Conservation (phyloP, 2,797 vertebrate species). For the Adrianichthys oophorus region DNA sequence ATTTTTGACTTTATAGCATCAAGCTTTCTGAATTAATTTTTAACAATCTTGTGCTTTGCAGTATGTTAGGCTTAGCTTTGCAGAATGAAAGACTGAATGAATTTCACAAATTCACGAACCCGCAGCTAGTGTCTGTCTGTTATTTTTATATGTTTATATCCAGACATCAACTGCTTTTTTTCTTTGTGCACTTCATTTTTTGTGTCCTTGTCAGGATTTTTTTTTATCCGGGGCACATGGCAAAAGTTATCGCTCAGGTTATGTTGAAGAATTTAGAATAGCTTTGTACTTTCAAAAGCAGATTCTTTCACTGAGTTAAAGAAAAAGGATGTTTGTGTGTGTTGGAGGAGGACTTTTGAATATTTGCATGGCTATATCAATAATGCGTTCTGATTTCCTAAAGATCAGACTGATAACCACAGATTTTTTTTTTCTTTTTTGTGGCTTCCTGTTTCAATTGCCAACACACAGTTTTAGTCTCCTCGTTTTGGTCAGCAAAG, state of each 20-base stretch:
- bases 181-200: slow-evolving; percentile 11
- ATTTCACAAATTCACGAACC: slow-evolving; percentile 6
- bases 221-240: slow-evolving; percentile 7
- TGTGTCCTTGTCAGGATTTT: slow-evolving; percentile 18
- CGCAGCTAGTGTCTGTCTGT: not conserved
- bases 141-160: slow-evolving; percentile 14
- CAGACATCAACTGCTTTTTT: slow-evolving; percentile 4
- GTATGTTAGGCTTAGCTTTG: not conserved
- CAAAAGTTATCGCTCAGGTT: slow-evolving; percentile 19
- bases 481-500: slow-evolving; percentile 6
- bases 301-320: slow-evolving; percentile 1
- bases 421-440: not conserved
- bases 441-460: slow-evolving; percentile 5
- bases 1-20: not conserved
- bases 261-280: slow-evolving; percentile 9
- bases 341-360: slow-evolving; percentile 1
- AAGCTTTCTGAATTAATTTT: not conserved
- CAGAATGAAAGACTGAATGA: slow-evolving; percentile 3
- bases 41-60: not conserved
- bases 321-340: not conserved
- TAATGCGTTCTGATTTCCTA: slow-evolving; percentile 8
- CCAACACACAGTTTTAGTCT: slow-evolving; percentile 7
- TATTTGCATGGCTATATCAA: slow-evolving; percentile 8
- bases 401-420: not conserved
- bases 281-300: slow-evolving; percentile 12